A percentile compares a stretch with the other conserved stretches of the same genome.
These are phyloP conservation scores for Tragelaphus scriptus DNA, from an alignment of 2,113 vertebrate species.

Conservation along the genomic window DNA sequence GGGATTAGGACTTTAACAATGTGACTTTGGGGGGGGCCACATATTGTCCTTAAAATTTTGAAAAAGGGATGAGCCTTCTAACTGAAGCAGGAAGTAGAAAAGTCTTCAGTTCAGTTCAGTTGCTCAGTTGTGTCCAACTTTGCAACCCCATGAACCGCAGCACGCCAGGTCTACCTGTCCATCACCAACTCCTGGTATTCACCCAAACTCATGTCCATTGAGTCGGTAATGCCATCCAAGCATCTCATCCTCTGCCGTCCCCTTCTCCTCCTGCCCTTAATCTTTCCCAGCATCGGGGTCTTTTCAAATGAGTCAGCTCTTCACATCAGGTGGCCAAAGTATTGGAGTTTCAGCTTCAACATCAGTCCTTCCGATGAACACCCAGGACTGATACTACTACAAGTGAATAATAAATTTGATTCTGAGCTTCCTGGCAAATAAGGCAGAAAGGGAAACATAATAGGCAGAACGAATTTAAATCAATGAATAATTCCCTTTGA, in stretches of 20 bases:
- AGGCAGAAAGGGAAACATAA: not conserved
- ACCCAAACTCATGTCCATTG: not conserved
- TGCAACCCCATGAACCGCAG: not conserved
- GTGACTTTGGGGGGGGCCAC: not conserved
- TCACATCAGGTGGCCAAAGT: not conserved
- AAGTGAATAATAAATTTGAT: not conserved
- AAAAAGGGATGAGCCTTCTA: not conserved
- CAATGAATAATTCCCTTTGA: not conserved
- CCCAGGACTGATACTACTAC: not conserved
- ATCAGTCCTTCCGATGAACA: not conserved
- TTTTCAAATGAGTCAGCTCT: not conserved
- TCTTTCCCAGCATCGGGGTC: not conserved
- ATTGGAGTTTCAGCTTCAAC: not conserved
- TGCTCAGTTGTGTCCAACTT: not conserved
- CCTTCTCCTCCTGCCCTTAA: not conserved
- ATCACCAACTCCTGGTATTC: not conserved
- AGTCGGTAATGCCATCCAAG: not conserved
- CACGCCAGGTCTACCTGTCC: not conserved
- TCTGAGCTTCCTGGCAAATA: not conserved
- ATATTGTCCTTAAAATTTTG: not conserved
- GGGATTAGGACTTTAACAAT: not conserved
- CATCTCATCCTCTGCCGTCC: not conserved
- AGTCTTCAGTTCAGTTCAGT: not conserved
- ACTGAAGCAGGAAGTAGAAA: not conserved
- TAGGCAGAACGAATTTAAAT: not conserved